phyloP scores from a whole-genome alignment of 2,888 invertebrate genomes.

The Synergus laeviventris region DNA sequence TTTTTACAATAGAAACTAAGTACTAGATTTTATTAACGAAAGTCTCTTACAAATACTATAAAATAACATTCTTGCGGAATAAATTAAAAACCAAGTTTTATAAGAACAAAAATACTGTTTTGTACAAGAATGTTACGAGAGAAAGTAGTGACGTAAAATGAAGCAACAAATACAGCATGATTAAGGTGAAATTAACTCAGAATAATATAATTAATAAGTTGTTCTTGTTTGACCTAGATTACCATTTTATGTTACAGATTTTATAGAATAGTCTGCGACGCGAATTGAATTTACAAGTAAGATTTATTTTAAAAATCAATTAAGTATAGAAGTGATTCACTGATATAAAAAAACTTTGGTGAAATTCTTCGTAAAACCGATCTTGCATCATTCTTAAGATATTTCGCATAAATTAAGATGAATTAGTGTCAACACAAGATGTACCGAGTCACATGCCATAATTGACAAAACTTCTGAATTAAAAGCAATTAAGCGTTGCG shows the following conservation, averaged over 20 bases:
- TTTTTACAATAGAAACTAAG: background rate
- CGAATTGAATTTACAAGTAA: too few species aligned
- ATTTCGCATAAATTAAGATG: conserved; percentile 22
- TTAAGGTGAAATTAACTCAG: background rate
- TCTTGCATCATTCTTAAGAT: background rate
- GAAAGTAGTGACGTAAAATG: background rate
- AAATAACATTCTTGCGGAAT: background rate
- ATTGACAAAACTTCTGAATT: background rate
- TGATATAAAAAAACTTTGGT: background rate
- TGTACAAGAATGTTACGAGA: background rate
- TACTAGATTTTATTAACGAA: background rate
- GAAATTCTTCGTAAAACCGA: background rate
- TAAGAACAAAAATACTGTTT: background rate
- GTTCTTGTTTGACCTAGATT: background rate
- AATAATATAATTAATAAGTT: background rate
- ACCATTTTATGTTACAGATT: background rate
- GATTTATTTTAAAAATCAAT: too few species aligned
- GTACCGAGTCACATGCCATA: background rate
- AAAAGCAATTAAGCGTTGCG: too few species aligned
- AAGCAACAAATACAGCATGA: background rate
- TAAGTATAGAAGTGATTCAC: background rate
- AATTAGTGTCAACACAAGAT: background rate
- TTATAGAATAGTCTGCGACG: background rate
- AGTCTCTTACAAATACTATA: background rate
- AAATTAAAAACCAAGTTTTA: background rate